phyloP scores from a whole-genome alignment of 2,888 invertebrate species.

The Hyposoter didymator region DNA sequence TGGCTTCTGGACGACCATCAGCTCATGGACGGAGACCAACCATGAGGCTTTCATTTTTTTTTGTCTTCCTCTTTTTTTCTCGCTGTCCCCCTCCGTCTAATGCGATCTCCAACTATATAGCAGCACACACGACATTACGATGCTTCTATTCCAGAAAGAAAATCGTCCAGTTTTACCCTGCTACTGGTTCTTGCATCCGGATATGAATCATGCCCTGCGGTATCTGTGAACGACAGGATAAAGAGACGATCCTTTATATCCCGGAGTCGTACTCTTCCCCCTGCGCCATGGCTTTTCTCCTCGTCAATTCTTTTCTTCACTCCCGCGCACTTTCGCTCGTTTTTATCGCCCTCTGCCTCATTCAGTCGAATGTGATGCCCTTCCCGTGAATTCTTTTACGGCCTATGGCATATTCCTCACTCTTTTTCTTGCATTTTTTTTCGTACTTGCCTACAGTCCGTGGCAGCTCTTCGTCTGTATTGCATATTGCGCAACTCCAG shows the following conservation, averaged over 20 bases:
- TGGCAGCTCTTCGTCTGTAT: constrained; percentile 2
- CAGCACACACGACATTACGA: constrained; percentile 40
- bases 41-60: constrained; percentile 40
- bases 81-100: constrained; percentile 18
- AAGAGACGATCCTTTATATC: constrained; percentile 70
- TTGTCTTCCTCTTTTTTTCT: constrained; percentile 19
- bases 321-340: constrained; percentile 43
- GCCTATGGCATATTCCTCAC: constrained; percentile 52
- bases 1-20: constrained; percentile 63
- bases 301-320: constrained; percentile 50
- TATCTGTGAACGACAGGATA: constrained; percentile 75
- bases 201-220: constrained; percentile 75
- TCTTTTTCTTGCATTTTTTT: constrained; percentile 42
- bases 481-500: constrained; percentile 12
- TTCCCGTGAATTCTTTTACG: constrained; percentile 60
- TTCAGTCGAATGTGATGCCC: constrained; percentile 47
- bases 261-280: constrained; percentile 44
- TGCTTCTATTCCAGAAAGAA: constrained; percentile 51
- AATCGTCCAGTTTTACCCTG: constrained; percentile 58
- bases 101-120: constrained; percentile 17
- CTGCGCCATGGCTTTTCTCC: constrained; percentile 51
- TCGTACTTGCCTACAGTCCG: not conserved
- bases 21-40: constrained; percentile 35
- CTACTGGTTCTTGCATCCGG: constrained; percentile 58
- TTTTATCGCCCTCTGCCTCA: constrained; percentile 55